These are phyloP conservation scores for Dryobates pubescens DNA, from an alignment of 2,797 vertebrate genomes.

Conservation along the genomic window DNA sequence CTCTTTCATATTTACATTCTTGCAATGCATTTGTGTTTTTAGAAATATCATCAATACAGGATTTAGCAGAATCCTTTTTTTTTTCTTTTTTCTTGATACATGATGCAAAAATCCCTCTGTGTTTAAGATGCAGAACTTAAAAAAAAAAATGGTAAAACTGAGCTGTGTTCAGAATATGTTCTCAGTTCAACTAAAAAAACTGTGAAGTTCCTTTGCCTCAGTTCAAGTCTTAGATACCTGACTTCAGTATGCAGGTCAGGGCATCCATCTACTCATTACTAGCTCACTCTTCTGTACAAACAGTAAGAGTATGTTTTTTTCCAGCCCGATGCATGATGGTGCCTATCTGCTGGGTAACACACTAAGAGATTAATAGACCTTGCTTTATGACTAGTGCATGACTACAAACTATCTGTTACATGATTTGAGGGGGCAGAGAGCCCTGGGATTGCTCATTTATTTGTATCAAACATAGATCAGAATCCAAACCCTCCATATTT, in stretches of 20 bases:
- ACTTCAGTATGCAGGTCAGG: neutral
- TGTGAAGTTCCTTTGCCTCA: neutral
- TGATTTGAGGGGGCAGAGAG: no score
- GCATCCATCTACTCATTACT: neutral
- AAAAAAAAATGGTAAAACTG: neutral
- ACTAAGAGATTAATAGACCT: no score
- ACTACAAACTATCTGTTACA: no score
- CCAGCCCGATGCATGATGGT: neutral
- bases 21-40: neutral
- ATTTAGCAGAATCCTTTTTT: no score
- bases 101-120: accelerated
- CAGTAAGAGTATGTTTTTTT: neutral
- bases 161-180: neutral
- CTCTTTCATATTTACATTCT: neutral
- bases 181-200: neutral
- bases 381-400: no score
- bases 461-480: no score
- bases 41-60: neutral
- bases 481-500: no score
- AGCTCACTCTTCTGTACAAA: neutral
- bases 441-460: no score
- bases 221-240: neutral
- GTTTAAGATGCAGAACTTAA: neutral
- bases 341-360: neutral
- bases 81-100: no score